Conservation (phyloP, 37 sponge, comb jelly and placozoan genomes). For the Agelas oroides region DNA sequence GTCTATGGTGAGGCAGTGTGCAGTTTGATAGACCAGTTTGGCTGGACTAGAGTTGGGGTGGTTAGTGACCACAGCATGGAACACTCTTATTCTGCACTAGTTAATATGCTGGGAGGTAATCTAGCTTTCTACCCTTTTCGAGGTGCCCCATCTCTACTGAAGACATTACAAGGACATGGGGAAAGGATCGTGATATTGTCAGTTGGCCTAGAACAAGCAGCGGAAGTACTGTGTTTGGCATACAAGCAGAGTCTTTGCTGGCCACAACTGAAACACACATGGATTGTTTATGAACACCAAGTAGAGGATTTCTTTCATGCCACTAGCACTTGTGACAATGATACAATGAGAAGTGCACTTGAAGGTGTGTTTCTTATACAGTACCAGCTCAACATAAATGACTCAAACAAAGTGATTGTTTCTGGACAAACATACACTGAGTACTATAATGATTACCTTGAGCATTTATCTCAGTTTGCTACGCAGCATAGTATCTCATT, state of each 20-base stretch:
- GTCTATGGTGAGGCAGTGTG: neutral
- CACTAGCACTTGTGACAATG: too few relatives aligned
- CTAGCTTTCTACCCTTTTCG: too few relatives aligned
- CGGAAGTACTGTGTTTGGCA: neutral
- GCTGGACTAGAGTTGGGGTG: neutral
- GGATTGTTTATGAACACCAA: neutral
- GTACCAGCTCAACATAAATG: neutral
- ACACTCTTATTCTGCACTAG: too few relatives aligned
- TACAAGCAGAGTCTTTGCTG: neutral
- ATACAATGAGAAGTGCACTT: neutral
- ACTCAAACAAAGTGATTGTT: neutral
- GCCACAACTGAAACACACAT: neutral
- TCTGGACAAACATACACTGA: neutral
- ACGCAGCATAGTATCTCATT: too few relatives aligned
- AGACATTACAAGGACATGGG: too few relatives aligned
- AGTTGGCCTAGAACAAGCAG: too few relatives aligned
- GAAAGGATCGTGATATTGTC: too few relatives aligned
- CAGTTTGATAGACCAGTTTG: neutral
- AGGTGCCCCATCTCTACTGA: too few relatives aligned
- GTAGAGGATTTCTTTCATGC: neutral
- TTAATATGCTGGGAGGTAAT: too few relatives aligned
- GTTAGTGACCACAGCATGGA: too few relatives aligned
- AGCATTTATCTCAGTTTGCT: too few relatives aligned
- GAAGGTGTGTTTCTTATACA: neutral
- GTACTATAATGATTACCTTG: too few relatives aligned